These are phyloP conservation scores for Malurus leucopterus DNA, from an alignment of 2,797 vertebrate genomes.

Conservation along the genomic window DNA sequence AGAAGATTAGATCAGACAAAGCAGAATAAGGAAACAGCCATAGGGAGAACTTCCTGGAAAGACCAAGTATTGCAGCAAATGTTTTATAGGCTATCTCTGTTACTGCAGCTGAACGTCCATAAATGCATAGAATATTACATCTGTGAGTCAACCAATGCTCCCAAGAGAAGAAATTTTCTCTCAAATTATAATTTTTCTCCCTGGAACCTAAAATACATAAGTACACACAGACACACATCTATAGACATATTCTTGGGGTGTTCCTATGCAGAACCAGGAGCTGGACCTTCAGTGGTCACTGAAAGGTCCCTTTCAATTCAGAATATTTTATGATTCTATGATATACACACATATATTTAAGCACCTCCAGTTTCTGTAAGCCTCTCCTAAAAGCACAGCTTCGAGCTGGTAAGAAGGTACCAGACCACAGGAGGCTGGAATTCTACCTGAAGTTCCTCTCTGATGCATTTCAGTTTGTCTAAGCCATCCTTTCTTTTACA, in stretches of 20 bases:
- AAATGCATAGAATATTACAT: neutral
- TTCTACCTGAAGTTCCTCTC: neutral
- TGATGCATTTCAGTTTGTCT: neutral
- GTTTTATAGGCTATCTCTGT: neutral
- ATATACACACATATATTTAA: fast-evolving
- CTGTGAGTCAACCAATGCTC: neutral
- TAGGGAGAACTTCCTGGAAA: neutral
- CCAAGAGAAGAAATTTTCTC: neutral
- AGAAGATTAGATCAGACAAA: neutral
- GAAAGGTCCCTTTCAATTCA: neutral
- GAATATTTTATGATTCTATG: neutral
- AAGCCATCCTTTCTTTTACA: neutral
- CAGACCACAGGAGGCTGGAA: neutral
- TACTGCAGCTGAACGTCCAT: neutral
- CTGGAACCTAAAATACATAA: neutral
- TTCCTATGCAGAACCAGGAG: neutral
- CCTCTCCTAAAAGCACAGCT: neutral
- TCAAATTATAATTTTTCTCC: neutral
- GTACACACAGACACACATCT: fast-evolving
- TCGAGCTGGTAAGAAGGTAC: neutral
- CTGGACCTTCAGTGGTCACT: neutral
- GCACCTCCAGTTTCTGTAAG: neutral
- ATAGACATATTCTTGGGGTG: neutral
- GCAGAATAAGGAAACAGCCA: neutral
- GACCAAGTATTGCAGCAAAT: neutral